phyloP scores from a whole-genome alignment of 2,113 vertebrate species.

The Bombycilla garrulus region DNA sequence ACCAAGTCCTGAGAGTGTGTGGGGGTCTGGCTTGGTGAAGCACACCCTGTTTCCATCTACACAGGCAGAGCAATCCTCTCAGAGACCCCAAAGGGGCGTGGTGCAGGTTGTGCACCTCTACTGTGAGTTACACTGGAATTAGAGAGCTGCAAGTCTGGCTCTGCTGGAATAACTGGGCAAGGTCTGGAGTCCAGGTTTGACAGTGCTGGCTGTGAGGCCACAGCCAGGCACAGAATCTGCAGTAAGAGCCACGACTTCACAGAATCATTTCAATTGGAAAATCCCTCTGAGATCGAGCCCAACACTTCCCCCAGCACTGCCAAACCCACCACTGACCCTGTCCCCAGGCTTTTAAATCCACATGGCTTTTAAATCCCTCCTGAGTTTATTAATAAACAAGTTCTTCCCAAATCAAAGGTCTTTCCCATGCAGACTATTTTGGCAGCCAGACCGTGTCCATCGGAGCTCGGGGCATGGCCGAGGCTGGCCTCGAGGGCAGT shows the following conservation, averaged over 20 bases:
- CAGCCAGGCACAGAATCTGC: not conserved
- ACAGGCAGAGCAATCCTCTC: not conserved
- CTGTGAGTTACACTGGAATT: not conserved
- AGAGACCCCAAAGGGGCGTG: not conserved
- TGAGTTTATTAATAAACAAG: accelerated
- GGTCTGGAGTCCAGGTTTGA: not conserved
- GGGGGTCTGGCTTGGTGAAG: not conserved
- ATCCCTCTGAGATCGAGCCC: not conserved
- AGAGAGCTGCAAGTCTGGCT: not conserved
- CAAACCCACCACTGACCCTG: not conserved
- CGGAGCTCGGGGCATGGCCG: accelerated
- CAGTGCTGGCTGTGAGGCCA: accelerated
- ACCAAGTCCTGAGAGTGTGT: not conserved
- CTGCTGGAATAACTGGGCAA: not conserved
- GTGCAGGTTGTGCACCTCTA: not conserved
- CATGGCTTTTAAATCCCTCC: not conserved
- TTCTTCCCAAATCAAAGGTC: too few species aligned
- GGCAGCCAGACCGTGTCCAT: accelerated
- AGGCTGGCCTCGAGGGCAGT: not conserved
- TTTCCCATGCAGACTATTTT: accelerated
- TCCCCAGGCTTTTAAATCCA: not conserved
- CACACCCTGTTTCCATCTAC: not conserved
- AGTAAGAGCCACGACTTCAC: not conserved
- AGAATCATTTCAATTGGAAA: not conserved
- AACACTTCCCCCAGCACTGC: not conserved